Base-by-base conservation (phyloP, 1,140 invertebrate genomes). In the Bacillus rossius region DNA sequence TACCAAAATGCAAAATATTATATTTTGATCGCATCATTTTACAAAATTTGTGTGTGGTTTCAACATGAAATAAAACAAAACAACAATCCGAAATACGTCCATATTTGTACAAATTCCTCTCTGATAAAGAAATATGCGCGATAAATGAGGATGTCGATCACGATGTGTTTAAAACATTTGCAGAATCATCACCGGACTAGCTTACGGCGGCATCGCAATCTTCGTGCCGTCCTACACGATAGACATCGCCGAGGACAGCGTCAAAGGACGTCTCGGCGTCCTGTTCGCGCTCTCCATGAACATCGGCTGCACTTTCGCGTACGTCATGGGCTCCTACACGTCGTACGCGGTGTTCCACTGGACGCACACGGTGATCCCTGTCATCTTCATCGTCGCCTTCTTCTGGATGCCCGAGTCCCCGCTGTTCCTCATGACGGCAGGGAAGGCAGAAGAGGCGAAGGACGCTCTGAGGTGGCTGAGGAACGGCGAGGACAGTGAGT, bases 211-310 rank as follows among this genome's bases (percentile, higher is more conserved):
- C 2, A 76, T 84, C 8, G 81, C 79, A 23, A 79, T 84, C 20
- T 71, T 81, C 54, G 79, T 78, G 7, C 77, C 78, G 1, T 73
- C 82, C 69, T 81, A 79, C 65, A 73, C 82, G 59, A 71, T 76
- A 62, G 76, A 80, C 74, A 65, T 83, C 48, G 67, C 81, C 69
- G 70, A 80, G 66, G 64, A 77, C 50, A 67, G 72, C 17, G 75
- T 83, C 13, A 69, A 84, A 8, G 84, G 84, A 1, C 71, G 77
- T 10, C 70, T 85, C 8, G 80, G 82, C 0, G 81, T 82, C 22
- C 81, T 84, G 61, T 84, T 84, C 53, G 86, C 88, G 62, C 75
- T 88, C 2, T 80, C 83, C 49, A 79, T 87, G 16, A 79, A 81
- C 3, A 71, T 82, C 25, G 87, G 86, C 16, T 79, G 87, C 16